A percentile compares a stretch with the other conserved stretches of the same genome.
These are phyloP conservation scores for Caranx melampygus DNA, from an alignment of 2,113 vertebrate genomes.

Conservation along the genomic window DNA sequence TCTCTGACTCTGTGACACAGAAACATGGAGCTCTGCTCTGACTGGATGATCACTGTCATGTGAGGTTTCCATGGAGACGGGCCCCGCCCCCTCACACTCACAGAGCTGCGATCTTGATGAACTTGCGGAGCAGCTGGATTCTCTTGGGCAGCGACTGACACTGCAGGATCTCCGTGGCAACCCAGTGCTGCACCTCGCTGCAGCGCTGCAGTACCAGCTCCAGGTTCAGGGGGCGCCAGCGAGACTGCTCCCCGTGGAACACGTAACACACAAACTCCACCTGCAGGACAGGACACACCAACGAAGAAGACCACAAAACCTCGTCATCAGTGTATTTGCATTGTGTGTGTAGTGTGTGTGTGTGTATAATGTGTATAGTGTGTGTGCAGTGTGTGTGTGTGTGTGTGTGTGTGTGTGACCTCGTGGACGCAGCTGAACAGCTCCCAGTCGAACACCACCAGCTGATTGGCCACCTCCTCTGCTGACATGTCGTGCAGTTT, in stretches of 20 bases:
- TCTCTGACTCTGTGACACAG: no score
- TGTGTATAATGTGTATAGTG: no score
- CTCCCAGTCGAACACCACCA: slow-evolving; percentile 96
- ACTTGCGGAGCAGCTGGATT: slow-evolving; percentile 95
- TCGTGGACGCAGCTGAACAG: slow-evolving; percentile 97
- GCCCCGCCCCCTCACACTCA: slow-evolving; percentile 77
- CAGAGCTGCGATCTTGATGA: slow-evolving; percentile 97
- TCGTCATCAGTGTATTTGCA: no score
- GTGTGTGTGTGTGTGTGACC: slow-evolving; percentile 82
- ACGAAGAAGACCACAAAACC: not conserved
- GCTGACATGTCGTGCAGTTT: slow-evolving; percentile 96
- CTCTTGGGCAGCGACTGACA: slow-evolving; percentile 93
- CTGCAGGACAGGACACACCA: slow-evolving; percentile 73
- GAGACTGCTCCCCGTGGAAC: slow-evolving; percentile 94
- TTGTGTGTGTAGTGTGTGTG: no score
- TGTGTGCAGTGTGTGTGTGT: no score
- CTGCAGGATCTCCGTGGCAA: slow-evolving; percentile 95
- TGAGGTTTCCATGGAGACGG: no score
- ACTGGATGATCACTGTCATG: no score
- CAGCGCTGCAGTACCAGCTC: slow-evolving; percentile 97
- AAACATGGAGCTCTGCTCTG: no score
- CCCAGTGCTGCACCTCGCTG: slow-evolving; percentile 98
- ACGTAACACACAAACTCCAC: slow-evolving; percentile 98
- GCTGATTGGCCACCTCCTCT: slow-evolving; percentile 93
- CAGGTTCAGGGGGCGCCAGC: slow-evolving; percentile 95